Evolutionary conservation across 2,888 invertebrate genomes (phyloP).

Genomic region (Rhimphoctona megacephalus): DNA sequence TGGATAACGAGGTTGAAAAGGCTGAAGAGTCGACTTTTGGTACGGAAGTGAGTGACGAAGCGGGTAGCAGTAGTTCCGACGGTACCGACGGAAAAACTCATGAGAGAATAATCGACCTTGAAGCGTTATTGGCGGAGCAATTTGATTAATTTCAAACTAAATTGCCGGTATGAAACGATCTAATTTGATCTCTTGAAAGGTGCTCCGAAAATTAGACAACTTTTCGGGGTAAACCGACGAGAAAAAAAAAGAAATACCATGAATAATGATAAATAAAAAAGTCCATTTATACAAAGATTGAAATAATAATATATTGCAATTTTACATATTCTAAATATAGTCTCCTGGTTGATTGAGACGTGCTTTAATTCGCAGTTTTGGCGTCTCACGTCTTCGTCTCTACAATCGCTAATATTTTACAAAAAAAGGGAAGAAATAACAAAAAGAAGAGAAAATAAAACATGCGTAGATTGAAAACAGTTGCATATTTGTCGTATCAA

Average conservation of each 20-base stretch:
- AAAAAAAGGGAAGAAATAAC: not conserved
- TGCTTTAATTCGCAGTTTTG: conserved; percentile 5
- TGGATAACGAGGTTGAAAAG: conserved; percentile 10
- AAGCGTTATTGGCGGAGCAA: conserved; percentile 2
- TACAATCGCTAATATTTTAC: conserved; percentile 41
- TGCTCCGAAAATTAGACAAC: no score
- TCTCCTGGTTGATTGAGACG: conserved; percentile 46
- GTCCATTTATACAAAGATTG: conserved; percentile 53
- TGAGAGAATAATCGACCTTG: conserved; percentile 12
- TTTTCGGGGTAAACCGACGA: not conserved
- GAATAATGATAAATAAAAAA: not conserved
- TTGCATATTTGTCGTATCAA: conserved; percentile 82
- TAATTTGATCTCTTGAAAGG: not conserved
- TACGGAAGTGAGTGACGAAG: conserved; percentile 45
- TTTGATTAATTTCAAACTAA: not conserved
- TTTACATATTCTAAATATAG: conserved; percentile 53
- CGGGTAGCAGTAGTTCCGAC: conserved; percentile 25
- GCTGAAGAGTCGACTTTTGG: conserved; percentile 22
- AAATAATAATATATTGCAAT: conserved; percentile 64
- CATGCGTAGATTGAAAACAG: conserved; percentile 75
- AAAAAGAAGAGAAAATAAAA: conserved; percentile 13
- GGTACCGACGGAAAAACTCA: conserved; percentile 5
- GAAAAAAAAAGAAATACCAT: conserved; percentile 17
- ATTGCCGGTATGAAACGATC: not conserved
- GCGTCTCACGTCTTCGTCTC: conserved; percentile 19